phyloP scores from a whole-genome alignment of 2,113 vertebrate genomes.

The Scalopus aquaticus region DNA sequence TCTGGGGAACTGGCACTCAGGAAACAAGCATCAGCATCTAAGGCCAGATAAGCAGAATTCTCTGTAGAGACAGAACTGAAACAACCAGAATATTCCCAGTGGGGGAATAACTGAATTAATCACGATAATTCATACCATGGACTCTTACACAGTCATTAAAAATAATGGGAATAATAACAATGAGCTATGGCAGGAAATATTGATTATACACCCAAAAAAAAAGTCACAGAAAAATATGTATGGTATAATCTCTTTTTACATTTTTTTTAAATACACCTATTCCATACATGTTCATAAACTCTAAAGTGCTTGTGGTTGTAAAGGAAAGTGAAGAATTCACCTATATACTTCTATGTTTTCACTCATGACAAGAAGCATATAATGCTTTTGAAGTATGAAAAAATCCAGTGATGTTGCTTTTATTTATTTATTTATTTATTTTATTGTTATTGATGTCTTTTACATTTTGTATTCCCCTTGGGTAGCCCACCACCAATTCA shows the following conservation, averaged over 20 bases:
- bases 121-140: not conserved
- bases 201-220: not conserved
- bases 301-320: not conserved
- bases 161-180: not conserved
- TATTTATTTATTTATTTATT: no score
- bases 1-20: not conserved
- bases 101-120: not conserved
- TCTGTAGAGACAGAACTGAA: not conserved
- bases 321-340: not conserved
- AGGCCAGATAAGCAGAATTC: not conserved
- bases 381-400: not conserved
- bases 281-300: not conserved
- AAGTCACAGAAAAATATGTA: not conserved
- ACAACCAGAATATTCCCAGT: not conserved
- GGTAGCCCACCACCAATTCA: no score
- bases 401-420: not conserved
- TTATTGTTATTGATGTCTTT: no score
- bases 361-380: not conserved
- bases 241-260: not conserved
- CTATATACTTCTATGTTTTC: not conserved
- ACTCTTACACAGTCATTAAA: not conserved
- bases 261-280: not conserved
- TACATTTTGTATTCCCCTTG: no score
- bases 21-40: not conserved
- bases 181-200: not conserved